These are phyloP conservation scores for Parauchenoglanis ngamensis DNA, from an alignment of 2,797 vertebrate species.

Conservation along the genomic window DNA sequence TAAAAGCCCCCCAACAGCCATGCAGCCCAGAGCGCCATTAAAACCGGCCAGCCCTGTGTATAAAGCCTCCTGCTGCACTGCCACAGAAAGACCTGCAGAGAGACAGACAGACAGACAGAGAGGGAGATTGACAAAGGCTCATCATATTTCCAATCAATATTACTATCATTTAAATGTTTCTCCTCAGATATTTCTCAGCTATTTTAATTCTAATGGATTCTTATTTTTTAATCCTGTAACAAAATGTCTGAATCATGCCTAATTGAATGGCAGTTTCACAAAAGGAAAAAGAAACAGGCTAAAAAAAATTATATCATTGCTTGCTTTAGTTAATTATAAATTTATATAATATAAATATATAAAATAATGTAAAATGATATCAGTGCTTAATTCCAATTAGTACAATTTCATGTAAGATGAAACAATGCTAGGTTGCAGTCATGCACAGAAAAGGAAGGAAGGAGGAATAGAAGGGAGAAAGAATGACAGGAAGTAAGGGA, in stretches of 20 bases:
- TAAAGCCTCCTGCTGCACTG: constrained; percentile 64
- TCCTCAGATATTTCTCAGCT: background rate
- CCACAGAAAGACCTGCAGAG: constrained; percentile 71
- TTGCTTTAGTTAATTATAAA: too few relatives aligned
- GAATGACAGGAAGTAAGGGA: background rate
- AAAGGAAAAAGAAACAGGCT: background rate
- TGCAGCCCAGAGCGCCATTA: constrained; percentile 77
- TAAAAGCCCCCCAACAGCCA: constrained; percentile 71
- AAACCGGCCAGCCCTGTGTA: constrained; percentile 74
- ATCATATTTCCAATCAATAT: background rate
- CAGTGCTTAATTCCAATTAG: background rate
- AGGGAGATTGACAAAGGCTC: background rate
- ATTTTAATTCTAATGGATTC: background rate
- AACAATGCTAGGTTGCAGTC: background rate
- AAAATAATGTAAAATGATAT: too few relatives aligned
- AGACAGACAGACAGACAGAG: background rate
- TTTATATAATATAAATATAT: too few relatives aligned
- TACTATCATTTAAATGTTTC: background rate
- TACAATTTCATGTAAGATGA: background rate
- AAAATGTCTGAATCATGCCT: background rate
- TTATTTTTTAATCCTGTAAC: background rate
- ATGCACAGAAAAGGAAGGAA: background rate
- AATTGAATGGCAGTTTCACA: background rate
- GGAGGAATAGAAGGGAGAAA: background rate
- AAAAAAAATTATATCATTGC: background rate